These are phyloP conservation scores for Mya arenaria DNA, from an alignment of 1,140 invertebrate species.

Conservation along the genomic window DNA sequence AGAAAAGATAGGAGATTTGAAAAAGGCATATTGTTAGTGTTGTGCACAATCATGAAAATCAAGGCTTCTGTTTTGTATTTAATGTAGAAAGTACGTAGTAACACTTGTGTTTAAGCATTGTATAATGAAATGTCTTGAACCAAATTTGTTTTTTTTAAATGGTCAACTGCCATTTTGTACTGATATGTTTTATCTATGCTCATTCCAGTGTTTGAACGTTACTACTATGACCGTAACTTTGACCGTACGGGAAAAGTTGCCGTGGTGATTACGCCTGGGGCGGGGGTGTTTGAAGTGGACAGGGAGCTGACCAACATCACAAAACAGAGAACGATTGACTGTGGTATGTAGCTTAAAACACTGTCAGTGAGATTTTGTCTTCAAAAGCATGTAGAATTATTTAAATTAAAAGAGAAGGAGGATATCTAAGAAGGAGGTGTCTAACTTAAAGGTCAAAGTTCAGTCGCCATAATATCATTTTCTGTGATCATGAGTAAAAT, in stretches of 20 bases:
- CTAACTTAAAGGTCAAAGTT: neutral
- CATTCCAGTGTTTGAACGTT: slow-evolving; percentile 96
- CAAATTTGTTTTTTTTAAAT: too few species aligned
- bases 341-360: slow-evolving; percentile 89
- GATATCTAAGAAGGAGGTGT: neutral
- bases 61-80: too few species aligned
- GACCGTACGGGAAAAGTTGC: slow-evolving; percentile 98
- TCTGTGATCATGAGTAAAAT: too few species aligned
- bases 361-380: neutral
- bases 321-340: slow-evolving; percentile 99
- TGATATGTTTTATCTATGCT: too few species aligned
- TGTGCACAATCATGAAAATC: too few species aligned
- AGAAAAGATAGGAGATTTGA: neutral
- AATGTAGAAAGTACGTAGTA: too few species aligned
- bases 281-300: slow-evolving; percentile 98
- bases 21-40: neutral
- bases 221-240: slow-evolving; percentile 98
- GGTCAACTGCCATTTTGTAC: too few species aligned
- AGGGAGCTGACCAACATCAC: slow-evolving; percentile 98
- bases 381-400: neutral
- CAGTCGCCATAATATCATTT: too few species aligned
- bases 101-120: too few species aligned
- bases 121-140: too few species aligned
- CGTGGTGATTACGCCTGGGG: slow-evolving; percentile 98
- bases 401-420: neutral